Evolutionary conservation across 2,888 invertebrate genomes (phyloP), one percentile per base, ranked within the genome.

Genomic region (Coelinius sp.): DNA sequence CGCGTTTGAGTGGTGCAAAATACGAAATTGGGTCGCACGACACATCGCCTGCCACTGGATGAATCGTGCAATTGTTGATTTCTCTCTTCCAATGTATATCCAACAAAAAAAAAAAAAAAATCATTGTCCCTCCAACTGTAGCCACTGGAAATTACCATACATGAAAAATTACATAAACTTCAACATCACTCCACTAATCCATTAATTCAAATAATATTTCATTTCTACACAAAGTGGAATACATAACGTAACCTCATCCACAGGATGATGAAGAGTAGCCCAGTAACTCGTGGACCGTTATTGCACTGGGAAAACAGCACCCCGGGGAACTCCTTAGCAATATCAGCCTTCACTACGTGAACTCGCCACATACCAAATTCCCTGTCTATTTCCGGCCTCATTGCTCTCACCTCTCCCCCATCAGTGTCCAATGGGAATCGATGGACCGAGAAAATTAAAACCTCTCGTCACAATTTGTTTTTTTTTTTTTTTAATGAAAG

Each of bases 271-370:
- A 75, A 70, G 73, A 52, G 68, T 59, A 17, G 62, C 66, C 64
- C 66, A 41, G 49, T 59, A 46, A 31, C 56, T 44, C 22, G 35
- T 22, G 66, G 69, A 70, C 70, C 73, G 70, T 71, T 69, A 70
- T 67, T 59, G 27, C 52, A 14, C 52, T 27, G 20, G 10, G 56
- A 63, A 59, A 80, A 81, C 78, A 70, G 77, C 74, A 75, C 82
- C 79, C 82, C 20, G 52, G 81, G 81, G 83, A 81, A 75, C 77
- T 81, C 78, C 81, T 81, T 80, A 80, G 79, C 76, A 76, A 73
- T 76, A 76, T 77, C 78, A 73, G 73, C 46, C 76, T 76, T 12
- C 56, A 77, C 68, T 73, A 38, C 24, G 24, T 75, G 75, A 70
- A 75, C 73, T 78, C 77, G 75, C 75, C 76, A 73, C 77, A 75